These are phyloP conservation scores for Listronotus bonariensis DNA, from an alignment of 1,140 invertebrate species.

Conservation along the genomic window DNA sequence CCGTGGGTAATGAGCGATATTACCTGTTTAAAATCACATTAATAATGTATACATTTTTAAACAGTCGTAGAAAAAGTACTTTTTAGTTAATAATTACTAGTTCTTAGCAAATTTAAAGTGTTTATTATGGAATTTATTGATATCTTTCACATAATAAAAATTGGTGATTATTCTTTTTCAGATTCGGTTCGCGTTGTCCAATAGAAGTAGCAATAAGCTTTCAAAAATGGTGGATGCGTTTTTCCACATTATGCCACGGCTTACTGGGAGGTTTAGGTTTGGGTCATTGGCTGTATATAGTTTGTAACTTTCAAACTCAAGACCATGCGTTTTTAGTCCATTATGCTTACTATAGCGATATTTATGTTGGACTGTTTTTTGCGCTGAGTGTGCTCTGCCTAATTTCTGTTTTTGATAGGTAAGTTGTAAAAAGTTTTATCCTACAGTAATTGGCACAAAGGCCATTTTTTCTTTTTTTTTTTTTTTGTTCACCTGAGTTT, in stretches of 20 bases:
- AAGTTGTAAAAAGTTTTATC: constrained; percentile 20
- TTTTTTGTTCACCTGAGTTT: neutral
- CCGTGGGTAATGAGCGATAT: no score
- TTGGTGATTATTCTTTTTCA: constrained; percentile 13
- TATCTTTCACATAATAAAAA: no score
- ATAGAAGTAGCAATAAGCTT: constrained; percentile 46
- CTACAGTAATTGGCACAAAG: no score
- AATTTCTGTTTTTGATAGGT: constrained; percentile 54
- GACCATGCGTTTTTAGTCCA: constrained; percentile 48
- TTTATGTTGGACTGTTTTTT: constrained; percentile 51
- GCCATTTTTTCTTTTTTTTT: constrained; percentile 4
- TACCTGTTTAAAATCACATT: no score
- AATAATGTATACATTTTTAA: no score
- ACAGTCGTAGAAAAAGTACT: no score
- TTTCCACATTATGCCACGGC: constrained; percentile 52
- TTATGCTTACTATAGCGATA: constrained; percentile 53
- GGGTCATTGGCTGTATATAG: constrained; percentile 51
- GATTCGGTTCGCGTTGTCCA: constrained; percentile 39
- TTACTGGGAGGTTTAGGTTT: constrained; percentile 51
- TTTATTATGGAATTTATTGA: no score
- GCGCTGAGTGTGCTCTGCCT: constrained; percentile 50
- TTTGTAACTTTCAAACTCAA: constrained; percentile 44
- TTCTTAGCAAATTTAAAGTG: no score
- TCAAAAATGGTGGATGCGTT: constrained; percentile 51
- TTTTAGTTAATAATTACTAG: no score